Evolutionary conservation across 2,797 vertebrate species (phyloP).

Genomic region (Falco naumanni): DNA sequence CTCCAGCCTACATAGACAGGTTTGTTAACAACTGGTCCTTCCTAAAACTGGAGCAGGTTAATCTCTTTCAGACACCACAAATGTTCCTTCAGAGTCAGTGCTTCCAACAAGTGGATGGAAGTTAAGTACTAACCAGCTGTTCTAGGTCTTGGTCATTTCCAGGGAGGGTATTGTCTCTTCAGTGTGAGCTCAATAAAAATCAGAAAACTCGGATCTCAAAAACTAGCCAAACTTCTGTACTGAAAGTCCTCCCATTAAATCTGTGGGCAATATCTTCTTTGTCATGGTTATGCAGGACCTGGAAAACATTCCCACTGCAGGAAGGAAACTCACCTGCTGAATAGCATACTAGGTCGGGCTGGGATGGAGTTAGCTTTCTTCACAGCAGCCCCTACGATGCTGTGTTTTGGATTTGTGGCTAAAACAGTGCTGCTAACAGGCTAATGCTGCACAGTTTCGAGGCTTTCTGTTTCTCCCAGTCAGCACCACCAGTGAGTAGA

Average conservation of each 20-base stretch:
- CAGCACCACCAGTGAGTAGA: background rate
- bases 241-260: background rate
- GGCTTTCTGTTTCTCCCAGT: background rate
- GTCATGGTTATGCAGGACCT: background rate
- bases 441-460: background rate
- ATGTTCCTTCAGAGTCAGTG: background rate
- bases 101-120: background rate
- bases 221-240: background rate
- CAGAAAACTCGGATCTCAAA: background rate
- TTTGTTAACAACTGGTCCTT: background rate
- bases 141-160: background rate
- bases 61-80: background rate
- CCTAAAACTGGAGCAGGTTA: background rate
- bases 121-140: background rate
- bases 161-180: background rate
- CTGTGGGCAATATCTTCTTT: background rate
- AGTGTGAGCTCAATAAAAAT: background rate
- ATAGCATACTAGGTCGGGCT: background rate
- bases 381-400: background rate
- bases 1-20: background rate
- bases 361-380: background rate
- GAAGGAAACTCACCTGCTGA: background rate
- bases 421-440: background rate
- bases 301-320: background rate
- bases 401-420: background rate